phyloP scores from a whole-genome alignment of 2,113 vertebrate species.

The Sphyrna mokarran region DNA sequence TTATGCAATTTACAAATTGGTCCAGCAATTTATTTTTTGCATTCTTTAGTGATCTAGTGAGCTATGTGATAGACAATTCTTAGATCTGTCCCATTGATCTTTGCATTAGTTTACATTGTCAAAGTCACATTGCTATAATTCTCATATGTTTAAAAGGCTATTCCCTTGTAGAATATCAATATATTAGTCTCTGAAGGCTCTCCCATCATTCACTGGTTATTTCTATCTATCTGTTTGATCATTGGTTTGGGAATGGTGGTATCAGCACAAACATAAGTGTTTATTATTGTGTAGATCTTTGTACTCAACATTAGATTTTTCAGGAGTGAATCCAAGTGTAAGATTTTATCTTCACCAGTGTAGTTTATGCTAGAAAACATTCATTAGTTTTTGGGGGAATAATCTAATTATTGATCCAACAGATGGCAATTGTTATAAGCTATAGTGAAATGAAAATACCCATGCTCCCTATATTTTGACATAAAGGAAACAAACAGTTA shows the following conservation, averaged over 20 bases:
- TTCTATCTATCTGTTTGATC: not conserved
- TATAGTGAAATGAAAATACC: not conserved
- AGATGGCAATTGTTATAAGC: not conserved
- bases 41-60: not conserved
- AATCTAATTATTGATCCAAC: not conserved
- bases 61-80: not conserved
- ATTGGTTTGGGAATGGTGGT: not conserved
- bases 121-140: not conserved
- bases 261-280: not conserved
- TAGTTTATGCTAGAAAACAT: not conserved
- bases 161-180: not conserved
- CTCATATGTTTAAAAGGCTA: not conserved
- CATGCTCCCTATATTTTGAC: not conserved
- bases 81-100: not conserved
- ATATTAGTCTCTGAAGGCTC: not conserved
- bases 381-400: not conserved
- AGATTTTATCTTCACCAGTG: not conserved
- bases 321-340: not conserved
- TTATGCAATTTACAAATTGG: not conserved
- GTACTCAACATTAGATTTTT: not conserved
- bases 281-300: not conserved
- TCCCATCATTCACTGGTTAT: not conserved
- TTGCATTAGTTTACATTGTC: not conserved
- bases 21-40: not conserved
- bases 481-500: not conserved